Base-by-base conservation (phyloP, 1,140 invertebrate species). In the Trigoniulus corallinus region DNA sequence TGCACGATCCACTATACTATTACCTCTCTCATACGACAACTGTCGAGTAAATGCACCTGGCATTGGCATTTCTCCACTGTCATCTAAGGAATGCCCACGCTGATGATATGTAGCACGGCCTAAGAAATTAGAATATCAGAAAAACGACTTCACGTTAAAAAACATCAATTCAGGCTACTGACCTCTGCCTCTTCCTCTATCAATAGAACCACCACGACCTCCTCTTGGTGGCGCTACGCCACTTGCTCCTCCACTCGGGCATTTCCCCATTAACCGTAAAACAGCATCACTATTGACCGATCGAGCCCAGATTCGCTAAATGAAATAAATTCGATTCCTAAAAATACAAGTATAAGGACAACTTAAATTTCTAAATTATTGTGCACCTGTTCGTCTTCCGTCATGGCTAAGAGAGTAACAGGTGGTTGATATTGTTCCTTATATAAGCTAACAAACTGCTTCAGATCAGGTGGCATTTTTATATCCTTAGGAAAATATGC, bases 331-430 rank as follows among this genome's bases (percentile, higher is more conserved):
- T 23, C 29, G 13, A n/a, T 23, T 1, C 2, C 13, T 27, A 7
- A 44, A 7, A 44, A 44, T 24, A 44, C 7, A n/a, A n/a, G n/a
- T n/a, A 44, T 21, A 44, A 44, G 42, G 24, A 18, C 18, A 34
- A 34, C 29, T 34, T 34, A 15, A 34, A 34, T 7, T 34, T 34
- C 7, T 34, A 34, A 34, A 34, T n/a, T 34, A 34, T 15, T 7
- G 15, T 34, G 7, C 7, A 82, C 80, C 66, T 77, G 74, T 71
- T 89, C 86, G 60, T 89, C 85, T 55, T 87, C 83, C 64, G 82
- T 78, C 62, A 79, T 76, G 55, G 79, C 77, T 55, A 76, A 72
- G 51, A 88, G 69, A 37, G 83, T 81, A 51, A 91, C 65, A 37
- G 87, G 87, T 56, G 74, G 71, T 62, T 85, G 80, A 58, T 76